phyloP scores from a whole-genome alignment of 2,113 vertebrate species.

The Corynorhinus townsendii region DNA sequence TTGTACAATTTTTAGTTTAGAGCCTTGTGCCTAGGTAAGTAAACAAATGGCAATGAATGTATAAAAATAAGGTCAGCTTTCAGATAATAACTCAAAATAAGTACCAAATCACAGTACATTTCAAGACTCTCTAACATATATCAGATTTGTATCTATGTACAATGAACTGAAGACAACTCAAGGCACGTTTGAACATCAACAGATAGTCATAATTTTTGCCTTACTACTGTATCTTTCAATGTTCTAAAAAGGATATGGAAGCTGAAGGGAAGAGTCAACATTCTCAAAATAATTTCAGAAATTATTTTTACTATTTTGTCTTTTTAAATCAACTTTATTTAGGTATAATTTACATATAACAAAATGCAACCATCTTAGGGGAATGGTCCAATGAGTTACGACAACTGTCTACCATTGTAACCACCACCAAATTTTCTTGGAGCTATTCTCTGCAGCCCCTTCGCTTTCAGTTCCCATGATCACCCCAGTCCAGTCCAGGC shows the following conservation, averaged over 20 bases:
- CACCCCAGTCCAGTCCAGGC: background rate
- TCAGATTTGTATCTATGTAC: background rate
- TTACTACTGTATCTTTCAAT: background rate
- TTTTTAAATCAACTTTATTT: background rate
- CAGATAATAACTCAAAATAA: background rate
- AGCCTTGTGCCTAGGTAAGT: background rate
- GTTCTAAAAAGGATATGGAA: background rate
- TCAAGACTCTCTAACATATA: background rate
- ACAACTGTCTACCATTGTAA: background rate
- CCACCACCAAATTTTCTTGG: background rate
- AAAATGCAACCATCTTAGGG: background rate
- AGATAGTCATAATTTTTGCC: background rate
- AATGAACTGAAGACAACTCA: background rate
- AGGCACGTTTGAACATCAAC: background rate
- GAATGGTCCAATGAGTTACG: background rate
- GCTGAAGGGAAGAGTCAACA: background rate
- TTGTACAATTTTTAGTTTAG: background rate
- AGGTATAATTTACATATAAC: background rate
- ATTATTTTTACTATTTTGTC: background rate
- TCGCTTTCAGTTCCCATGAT: background rate
- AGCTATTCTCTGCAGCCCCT: background rate
- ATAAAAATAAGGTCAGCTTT: background rate
- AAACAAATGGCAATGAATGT: background rate
- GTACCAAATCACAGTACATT: background rate
- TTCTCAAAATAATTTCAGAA: background rate